These are phyloP conservation scores for Trisateles emortualis DNA, from an alignment of 2,888 invertebrate genomes.

Conservation along the genomic window DNA sequence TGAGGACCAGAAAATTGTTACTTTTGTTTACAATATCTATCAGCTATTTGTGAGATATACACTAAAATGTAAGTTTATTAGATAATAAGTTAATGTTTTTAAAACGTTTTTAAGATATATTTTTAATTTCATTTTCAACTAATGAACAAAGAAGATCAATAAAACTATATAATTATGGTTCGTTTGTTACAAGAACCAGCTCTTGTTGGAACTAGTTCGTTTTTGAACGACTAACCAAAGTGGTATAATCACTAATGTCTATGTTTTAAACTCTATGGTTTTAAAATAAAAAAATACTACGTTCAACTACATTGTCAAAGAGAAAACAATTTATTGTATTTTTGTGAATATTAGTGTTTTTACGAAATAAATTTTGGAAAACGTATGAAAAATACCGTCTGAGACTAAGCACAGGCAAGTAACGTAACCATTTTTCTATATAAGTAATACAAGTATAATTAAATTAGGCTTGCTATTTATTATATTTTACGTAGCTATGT, in stretches of 20 bases:
- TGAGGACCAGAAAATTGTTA: too few relatives aligned
- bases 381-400: conserved; percentile 16
- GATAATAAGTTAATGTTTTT: too few relatives aligned
- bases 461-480: conserved; percentile 30
- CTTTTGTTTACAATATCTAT: too few relatives aligned
- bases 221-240: neutral
- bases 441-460: conserved; percentile 23
- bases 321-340: conserved; percentile 5
- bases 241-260: neutral
- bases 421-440: conserved; percentile 3
- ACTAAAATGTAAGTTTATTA: too few relatives aligned
- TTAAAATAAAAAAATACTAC: neutral
- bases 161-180: too few relatives aligned
- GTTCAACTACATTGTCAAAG: neutral
- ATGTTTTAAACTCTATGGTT: too few relatives aligned
- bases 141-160: too few relatives aligned
- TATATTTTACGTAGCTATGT: conserved; percentile 31
- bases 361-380: conserved; percentile 18
- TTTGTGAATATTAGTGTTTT: conserved; percentile 15
- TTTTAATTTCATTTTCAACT: too few relatives aligned
- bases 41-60: too few relatives aligned
- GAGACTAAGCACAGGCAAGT: conserved; percentile 30
- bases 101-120: too few relatives aligned
- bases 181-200: too few relatives aligned
- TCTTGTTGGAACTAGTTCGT: too few relatives aligned